A percentile compares a stretch with the other conserved stretches of the same genome.
Conservation (phyloP, 2,888 invertebrate species). For the Cantharis rustica region DNA sequence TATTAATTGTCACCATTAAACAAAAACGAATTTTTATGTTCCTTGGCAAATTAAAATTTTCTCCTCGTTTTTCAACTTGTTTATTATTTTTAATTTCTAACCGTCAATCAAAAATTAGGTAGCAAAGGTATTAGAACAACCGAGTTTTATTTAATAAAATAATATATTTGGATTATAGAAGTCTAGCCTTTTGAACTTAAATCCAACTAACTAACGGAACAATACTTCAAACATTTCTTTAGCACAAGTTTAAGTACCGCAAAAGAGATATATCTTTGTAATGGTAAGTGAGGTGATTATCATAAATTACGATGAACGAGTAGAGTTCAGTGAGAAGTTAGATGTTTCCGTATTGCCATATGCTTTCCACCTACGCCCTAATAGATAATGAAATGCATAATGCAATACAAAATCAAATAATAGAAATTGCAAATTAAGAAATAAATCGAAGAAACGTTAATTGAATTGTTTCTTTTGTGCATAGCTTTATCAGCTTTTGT, state of each 20-base stretch:
- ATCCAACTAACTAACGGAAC: constrained; percentile 28
- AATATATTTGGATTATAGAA: constrained; percentile 22
- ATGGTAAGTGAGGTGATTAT: constrained; percentile 33
- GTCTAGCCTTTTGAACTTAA: constrained; percentile 29
- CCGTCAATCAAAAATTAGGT: not conserved
- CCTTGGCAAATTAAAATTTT: not conserved
- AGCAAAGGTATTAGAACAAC: not conserved
- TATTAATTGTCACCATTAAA: not conserved
- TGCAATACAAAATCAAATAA: constrained; percentile 17
- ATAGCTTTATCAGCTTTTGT: not conserved
- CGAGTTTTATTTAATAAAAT: not conserved
- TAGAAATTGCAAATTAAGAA: constrained; percentile 1
- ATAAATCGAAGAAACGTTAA: not conserved
- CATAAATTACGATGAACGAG: constrained; percentile 36
- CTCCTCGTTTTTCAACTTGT: not conserved
- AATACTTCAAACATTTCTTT: constrained; percentile 18
- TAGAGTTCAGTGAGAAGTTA: constrained; percentile 32
- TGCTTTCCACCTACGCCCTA: constrained; percentile 32
- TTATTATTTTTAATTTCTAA: not conserved
- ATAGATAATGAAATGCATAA: constrained; percentile 31
- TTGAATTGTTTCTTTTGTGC: not conserved
- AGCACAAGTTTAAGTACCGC: constrained; percentile 27
- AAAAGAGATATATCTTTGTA: constrained; percentile 33
- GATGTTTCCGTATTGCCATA: constrained; percentile 36
- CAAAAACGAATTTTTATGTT: not conserved